Conservation (phyloP, 2,888 invertebrate genomes). For the Suillia variegata region DNA sequence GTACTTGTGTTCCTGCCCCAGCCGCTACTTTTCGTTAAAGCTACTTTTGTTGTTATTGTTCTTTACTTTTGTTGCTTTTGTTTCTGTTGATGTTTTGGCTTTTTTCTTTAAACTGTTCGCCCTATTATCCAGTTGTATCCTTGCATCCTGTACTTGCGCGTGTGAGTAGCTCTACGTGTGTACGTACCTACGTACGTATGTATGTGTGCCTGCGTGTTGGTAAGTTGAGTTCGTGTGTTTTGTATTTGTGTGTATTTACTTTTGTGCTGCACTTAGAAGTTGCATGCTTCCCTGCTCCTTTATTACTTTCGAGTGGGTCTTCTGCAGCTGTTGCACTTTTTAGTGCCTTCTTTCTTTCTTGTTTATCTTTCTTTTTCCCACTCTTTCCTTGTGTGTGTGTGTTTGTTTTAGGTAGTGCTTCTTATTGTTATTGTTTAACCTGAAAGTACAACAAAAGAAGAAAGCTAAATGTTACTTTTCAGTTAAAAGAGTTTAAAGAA, state of each 20-base stretch:
- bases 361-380: background rate
- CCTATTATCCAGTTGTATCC: background rate
- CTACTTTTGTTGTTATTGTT: background rate
- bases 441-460: conserved; percentile 16
- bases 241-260: background rate
- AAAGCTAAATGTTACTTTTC: conserved; percentile 5
- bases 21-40: background rate
- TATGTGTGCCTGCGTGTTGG: background rate
- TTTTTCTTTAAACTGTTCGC: background rate
- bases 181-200: background rate
- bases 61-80: background rate
- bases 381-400: background rate
- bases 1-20: background rate
- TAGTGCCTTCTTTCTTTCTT: background rate
- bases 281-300: background rate
- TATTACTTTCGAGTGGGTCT: conserved; percentile 4
- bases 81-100: background rate
- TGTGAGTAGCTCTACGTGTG: too few relatives aligned
- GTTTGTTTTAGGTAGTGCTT: too few relatives aligned
- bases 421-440: conserved; percentile 9
- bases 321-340: conserved; percentile 47
- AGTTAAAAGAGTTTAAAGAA: too few relatives aligned
- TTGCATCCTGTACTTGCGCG: too few relatives aligned
- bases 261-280: background rate
- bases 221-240: too few relatives aligned